A percentile compares a stretch with the other conserved stretches of the same genome.
Conservation (phyloP, 2,888 invertebrate species). For the Oxyteleia sp. region DNA sequence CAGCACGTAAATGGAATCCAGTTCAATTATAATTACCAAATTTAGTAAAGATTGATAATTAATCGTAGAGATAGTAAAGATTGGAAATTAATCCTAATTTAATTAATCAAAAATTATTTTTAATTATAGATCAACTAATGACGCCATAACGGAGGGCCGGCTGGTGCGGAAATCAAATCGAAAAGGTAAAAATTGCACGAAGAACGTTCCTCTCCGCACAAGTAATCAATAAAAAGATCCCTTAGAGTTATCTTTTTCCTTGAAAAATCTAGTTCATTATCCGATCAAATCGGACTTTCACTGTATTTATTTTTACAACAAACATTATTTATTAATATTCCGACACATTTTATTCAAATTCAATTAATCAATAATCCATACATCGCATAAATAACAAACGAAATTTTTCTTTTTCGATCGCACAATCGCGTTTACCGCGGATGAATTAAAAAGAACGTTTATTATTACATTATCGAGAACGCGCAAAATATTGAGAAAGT, state of each 20-base stretch:
- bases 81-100: too few species aligned
- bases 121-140: slow-evolving; percentile 84
- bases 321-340: background rate
- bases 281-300: background rate
- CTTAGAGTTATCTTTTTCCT: too few species aligned
- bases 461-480: too few species aligned
- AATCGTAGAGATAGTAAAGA: too few species aligned
- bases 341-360: background rate
- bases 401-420: background rate
- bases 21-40: too few species aligned
- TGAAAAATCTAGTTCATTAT: background rate
- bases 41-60: too few species aligned
- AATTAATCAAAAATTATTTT: slow-evolving; percentile 38
- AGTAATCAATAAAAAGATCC: too few species aligned
- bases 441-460: too few species aligned
- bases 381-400: background rate
- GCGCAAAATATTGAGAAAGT: too few species aligned
- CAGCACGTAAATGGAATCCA: too few species aligned
- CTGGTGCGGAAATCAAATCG: slow-evolving; percentile 84
- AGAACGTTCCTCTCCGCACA: too few species aligned
- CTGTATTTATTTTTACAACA: background rate
- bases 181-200: slow-evolving; percentile 81
- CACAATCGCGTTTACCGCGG: too few species aligned
- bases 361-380: background rate
- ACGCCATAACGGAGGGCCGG: slow-evolving; percentile 85